These are phyloP conservation scores for Ammodytes marinus DNA, from an alignment of 2,113 vertebrate genomes.

Conservation along the genomic window DNA sequence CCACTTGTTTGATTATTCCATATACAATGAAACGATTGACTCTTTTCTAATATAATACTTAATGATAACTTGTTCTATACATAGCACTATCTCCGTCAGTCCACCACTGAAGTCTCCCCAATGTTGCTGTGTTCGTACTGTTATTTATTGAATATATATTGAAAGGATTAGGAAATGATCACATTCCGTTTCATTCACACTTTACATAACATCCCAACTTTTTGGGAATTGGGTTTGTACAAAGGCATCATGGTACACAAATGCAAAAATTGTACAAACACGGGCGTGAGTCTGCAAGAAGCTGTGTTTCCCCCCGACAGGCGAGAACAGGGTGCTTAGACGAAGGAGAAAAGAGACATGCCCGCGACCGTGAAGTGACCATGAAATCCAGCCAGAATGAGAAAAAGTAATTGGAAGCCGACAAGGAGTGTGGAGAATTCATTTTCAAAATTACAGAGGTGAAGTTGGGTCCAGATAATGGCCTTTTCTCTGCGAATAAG, in stretches of 20 bases:
- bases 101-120: no score
- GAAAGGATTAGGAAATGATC: no score
- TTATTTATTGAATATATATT: no score
- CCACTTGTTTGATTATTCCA: neutral
- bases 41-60: no score
- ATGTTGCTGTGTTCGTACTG: no score
- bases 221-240: no score
- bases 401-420: constrained; percentile 76
- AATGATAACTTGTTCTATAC: no score
- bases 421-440: constrained; percentile 66
- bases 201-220: no score
- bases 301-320: constrained; percentile 33
- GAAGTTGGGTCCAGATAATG: constrained; percentile 65
- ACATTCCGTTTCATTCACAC: no score
- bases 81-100: no score
- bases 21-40: no score
- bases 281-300: neutral
- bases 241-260: neutral
- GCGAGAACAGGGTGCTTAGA: constrained; percentile 34
- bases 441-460: constrained; percentile 75
- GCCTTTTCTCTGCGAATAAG: constrained; percentile 62
- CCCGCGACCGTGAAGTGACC: constrained; percentile 68
- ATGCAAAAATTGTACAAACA: constrained; percentile 36
- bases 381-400: constrained; percentile 79
- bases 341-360: constrained; percentile 54